Conservation (phyloP, 2,888 invertebrate genomes). For the Eudemis profundana region DNA sequence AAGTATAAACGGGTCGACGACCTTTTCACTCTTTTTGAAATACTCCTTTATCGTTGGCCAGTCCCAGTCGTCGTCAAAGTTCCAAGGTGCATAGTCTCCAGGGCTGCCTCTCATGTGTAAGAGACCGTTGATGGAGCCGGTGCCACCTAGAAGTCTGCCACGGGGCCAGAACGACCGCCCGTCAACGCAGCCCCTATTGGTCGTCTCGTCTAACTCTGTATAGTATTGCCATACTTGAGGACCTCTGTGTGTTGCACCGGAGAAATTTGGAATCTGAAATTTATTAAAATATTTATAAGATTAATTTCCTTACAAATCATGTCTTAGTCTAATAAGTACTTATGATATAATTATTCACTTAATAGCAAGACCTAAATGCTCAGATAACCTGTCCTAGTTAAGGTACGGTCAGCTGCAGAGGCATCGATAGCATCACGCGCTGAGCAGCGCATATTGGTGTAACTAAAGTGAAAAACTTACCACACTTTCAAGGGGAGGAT, state of each 20-base stretch:
- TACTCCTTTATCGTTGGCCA: conserved; percentile 71
- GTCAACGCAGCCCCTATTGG: conserved; percentile 60
- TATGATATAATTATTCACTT: too few relatives aligned
- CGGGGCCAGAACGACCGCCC: conserved; percentile 75
- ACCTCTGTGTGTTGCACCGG: conserved; percentile 64
- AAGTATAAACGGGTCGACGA: conserved; percentile 71
- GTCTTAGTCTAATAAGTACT: not conserved
- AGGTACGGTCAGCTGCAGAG: too few relatives aligned
- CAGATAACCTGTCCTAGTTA: too few relatives aligned
- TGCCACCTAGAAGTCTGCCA: conserved; percentile 75
- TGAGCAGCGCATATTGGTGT: too few relatives aligned
- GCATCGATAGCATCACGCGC: too few relatives aligned
- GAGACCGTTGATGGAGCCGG: conserved; percentile 75
- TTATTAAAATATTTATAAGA: too few relatives aligned
- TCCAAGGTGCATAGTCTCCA: conserved; percentile 73
- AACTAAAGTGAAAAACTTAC: conserved; percentile 59
- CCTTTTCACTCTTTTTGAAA: conserved; percentile 76
- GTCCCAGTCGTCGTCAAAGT: conserved; percentile 73
- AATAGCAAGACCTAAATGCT: too few relatives aligned
- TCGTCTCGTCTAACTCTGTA: conserved; percentile 67
- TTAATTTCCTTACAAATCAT: not conserved
- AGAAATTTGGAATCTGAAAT: conserved; percentile 74
- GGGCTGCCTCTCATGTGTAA: conserved; percentile 74
- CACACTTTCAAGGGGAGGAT: conserved; percentile 72
- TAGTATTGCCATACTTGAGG: conserved; percentile 69